Conservation (phyloP, 2,888 invertebrate species). For the Epinotia brunnichana region DNA sequence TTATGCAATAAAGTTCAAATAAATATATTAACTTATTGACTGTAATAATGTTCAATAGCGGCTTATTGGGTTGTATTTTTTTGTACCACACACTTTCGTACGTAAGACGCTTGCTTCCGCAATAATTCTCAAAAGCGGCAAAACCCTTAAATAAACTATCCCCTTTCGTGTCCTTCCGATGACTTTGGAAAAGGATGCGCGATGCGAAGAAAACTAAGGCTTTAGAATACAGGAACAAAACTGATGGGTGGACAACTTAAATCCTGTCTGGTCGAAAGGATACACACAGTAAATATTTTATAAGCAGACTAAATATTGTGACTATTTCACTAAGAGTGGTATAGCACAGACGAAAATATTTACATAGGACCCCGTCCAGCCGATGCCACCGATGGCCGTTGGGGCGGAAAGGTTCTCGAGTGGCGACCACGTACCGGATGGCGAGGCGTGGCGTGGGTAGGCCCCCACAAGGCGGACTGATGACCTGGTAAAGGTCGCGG, state of each 20-base stretch:
- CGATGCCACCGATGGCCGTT: too few species aligned
- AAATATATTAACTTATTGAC: too few species aligned
- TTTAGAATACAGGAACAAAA: constrained; percentile 34
- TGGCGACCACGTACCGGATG: too few species aligned
- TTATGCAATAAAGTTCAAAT: too few species aligned
- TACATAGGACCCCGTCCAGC: too few species aligned
- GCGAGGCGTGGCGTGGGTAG: too few species aligned
- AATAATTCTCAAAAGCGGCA: constrained; percentile 30
- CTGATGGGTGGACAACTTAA: constrained; percentile 39
- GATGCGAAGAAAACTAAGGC: constrained; percentile 31
- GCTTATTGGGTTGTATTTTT: neutral
- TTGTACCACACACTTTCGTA: constrained; percentile 27
- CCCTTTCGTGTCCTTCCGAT: constrained; percentile 17
- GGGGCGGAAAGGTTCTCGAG: too few species aligned
- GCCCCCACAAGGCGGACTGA: too few species aligned
- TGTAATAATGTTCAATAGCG: too few species aligned
- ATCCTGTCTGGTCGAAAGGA: constrained; percentile 35
- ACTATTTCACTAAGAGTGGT: neutral
- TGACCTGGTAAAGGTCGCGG: too few species aligned
- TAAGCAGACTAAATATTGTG: constrained; percentile 24
- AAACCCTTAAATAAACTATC: constrained; percentile 35
- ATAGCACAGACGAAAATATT: too few species aligned
- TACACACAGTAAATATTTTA: neutral
- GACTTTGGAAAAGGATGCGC: constrained; percentile 27
- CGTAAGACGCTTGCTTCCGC: constrained; percentile 29